phyloP scores from a whole-genome alignment of 2,797 vertebrate species.

The Dromococcyx pavoninus region DNA sequence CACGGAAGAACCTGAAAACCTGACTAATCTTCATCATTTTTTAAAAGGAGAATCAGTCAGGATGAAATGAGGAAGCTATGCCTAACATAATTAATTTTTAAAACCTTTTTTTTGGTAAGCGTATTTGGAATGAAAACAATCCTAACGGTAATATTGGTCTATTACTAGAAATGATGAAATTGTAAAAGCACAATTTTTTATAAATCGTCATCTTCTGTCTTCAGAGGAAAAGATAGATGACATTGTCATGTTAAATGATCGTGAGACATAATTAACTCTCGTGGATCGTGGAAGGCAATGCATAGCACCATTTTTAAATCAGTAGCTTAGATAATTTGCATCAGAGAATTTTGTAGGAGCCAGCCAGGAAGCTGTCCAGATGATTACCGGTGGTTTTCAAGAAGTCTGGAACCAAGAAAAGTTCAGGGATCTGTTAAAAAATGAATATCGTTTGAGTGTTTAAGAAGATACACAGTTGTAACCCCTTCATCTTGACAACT shows the following conservation, averaged over 20 bases:
- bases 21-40: slow-evolving; percentile 47
- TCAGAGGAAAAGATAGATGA: slow-evolving; percentile 40
- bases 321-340: slow-evolving; percentile 24
- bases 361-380: slow-evolving; percentile 20
- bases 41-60: slow-evolving; percentile 36
- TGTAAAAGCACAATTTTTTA: slow-evolving; percentile 53
- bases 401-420: neutral
- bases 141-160: slow-evolving; percentile 29
- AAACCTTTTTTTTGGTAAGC: slow-evolving; percentile 35
- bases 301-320: slow-evolving; percentile 40
- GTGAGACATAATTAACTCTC: slow-evolving; percentile 55
- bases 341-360: neutral
- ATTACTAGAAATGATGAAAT: slow-evolving; percentile 62
- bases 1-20: slow-evolving; percentile 4
- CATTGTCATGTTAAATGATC: slow-evolving; percentile 46
- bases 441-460: neutral
- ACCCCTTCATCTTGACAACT: neutral
- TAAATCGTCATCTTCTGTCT: slow-evolving; percentile 30
- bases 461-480: neutral
- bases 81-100: slow-evolving; percentile 57
- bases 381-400: neutral
- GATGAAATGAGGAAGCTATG: slow-evolving; percentile 28
- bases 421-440: neutral
- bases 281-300: slow-evolving; percentile 35
- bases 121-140: slow-evolving; percentile 64